Base-by-base conservation (phyloP, 1,140 invertebrate species). In the Drosophila athabasca region DNA sequence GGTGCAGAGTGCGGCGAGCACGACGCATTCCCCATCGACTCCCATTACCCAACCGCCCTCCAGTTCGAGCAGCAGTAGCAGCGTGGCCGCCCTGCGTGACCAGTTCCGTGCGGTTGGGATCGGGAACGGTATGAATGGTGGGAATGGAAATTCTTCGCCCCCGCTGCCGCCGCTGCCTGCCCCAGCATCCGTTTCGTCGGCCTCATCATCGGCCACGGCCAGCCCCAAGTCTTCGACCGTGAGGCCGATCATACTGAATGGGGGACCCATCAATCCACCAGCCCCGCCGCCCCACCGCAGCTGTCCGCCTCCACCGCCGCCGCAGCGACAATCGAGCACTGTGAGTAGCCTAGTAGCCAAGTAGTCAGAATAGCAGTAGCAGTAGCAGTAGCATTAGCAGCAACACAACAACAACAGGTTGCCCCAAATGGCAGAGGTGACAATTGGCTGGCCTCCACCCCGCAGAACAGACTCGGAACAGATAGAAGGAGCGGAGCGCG, bases 231-330 rank as follows among this genome's bases (percentile, higher is more conserved):
- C 74, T 1, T 51, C 73, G 22, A 61, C 65, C 41, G 73, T 80
- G 31, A 80, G 87, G 48, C 90, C 90, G 8, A 91, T 91, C 49
- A 79, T 90, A 58, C n/a, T 91, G 9, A 89, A 91, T 51, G 90
- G 90, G 52, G 90, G 90, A 3, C 79, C 85, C 29, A 64, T 91
- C 7, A 90, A 90, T 75, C 87, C 89, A 11, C 91, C 90, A 51
- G 87, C 90, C 31, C 66, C 88, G 62, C 91, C 91, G 8, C 91
- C 91, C 13, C 91, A 92, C 68, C 79, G 91, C 50, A 85, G 60
- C 39, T 91, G 91, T 58, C 91, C 91, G 29, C 89, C 91, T 19
- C 91, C 91, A 15, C 90, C 90, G 24, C 91, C 91, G 13, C 90
- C 91, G 19, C 87, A 87, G 57, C 69, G 91, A 19, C 91, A 91